These are phyloP conservation scores for Nebria salina DNA, from an alignment of 2,888 invertebrate genomes.

Conservation along the genomic window DNA sequence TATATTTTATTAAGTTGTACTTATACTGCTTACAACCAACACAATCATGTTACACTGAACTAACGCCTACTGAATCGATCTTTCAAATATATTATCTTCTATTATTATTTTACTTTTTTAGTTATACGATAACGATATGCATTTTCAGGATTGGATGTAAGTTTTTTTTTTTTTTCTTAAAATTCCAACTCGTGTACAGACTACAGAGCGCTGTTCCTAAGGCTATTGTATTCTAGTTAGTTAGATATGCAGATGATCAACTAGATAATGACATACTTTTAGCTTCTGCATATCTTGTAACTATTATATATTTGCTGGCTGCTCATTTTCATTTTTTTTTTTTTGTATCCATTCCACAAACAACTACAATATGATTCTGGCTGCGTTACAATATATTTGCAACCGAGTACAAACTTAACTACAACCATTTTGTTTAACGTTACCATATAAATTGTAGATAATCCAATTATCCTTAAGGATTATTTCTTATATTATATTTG, in stretches of 20 bases:
- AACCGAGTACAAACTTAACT: conserved; percentile 52
- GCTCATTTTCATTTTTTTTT: conserved; percentile 8
- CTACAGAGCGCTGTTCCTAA: conserved; percentile 46
- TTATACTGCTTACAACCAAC: conserved; percentile 60
- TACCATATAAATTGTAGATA: conserved; percentile 52
- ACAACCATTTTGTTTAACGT: conserved; percentile 49
- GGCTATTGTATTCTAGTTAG: conserved; percentile 47
- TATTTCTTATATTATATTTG: conserved; percentile 57
- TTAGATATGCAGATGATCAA: conserved; percentile 30
- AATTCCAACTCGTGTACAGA: conserved; percentile 40
- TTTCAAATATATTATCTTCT: conserved; percentile 45
- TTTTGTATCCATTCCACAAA: conserved; percentile 40
- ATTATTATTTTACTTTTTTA: conserved; percentile 40
- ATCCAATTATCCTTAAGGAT: conserved; percentile 51
- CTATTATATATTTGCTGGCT: conserved; percentile 21
- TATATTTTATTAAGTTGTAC: conserved; percentile 55
- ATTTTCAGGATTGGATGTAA: conserved; percentile 60
- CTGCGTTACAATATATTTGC: conserved; percentile 51
- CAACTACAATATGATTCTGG: conserved; percentile 45
- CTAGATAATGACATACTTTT: conserved; percentile 1
- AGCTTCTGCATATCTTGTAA: conserved; percentile 11
- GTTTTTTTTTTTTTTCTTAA: conserved; percentile 19
- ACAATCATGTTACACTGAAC: conserved; percentile 62
- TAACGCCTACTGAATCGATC: conserved; percentile 56
- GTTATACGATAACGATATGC: conserved; percentile 62